Evolutionary conservation across 2,113 vertebrate genomes (phyloP).

Genomic region (Lepisosteus osseus): DNA sequence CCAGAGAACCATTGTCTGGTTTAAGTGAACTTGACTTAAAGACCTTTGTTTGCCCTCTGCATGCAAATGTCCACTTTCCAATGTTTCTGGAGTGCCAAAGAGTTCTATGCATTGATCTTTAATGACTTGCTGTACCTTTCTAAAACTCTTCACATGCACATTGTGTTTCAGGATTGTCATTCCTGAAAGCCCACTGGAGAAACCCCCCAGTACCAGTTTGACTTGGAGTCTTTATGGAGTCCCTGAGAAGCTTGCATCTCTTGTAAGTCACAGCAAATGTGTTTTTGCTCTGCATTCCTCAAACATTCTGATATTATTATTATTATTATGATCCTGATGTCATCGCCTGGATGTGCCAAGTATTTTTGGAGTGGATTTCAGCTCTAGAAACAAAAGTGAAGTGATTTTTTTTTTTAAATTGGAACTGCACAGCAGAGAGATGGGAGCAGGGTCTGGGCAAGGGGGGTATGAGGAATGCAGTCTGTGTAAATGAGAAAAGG

Average conservation of each 20-base stretch:
- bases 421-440: background rate
- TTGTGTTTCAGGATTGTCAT: too few relatives aligned
- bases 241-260: slow-evolving; percentile 52
- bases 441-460: background rate
- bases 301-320: slow-evolving; percentile 38
- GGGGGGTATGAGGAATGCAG: background rate
- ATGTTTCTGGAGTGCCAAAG: too few relatives aligned
- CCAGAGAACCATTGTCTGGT: too few relatives aligned
- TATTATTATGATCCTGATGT: slow-evolving; percentile 37
- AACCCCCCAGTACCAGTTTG: slow-evolving; percentile 31
- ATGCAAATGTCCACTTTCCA: too few relatives aligned
- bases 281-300: slow-evolving; percentile 29
- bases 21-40: too few relatives aligned
- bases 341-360: slow-evolving; percentile 33
- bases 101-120: too few relatives aligned
- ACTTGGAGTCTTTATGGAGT: slow-evolving; percentile 37
- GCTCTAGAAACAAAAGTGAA: background rate
- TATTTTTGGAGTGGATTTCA: slow-evolving; percentile 23
- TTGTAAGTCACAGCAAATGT: slow-evolving; percentile 36
- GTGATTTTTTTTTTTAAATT: background rate
- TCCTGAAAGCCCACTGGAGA: slow-evolving; percentile 17
- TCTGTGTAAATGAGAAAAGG: background rate
- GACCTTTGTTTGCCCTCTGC: too few relatives aligned
- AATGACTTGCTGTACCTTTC: too few relatives aligned
- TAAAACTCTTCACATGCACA: too few relatives aligned